A percentile compares a stretch with the other conserved stretches of the same genome.
These are phyloP conservation scores for Piaya cayana DNA, from an alignment of 2,113 vertebrate genomes.

Conservation along the genomic window DNA sequence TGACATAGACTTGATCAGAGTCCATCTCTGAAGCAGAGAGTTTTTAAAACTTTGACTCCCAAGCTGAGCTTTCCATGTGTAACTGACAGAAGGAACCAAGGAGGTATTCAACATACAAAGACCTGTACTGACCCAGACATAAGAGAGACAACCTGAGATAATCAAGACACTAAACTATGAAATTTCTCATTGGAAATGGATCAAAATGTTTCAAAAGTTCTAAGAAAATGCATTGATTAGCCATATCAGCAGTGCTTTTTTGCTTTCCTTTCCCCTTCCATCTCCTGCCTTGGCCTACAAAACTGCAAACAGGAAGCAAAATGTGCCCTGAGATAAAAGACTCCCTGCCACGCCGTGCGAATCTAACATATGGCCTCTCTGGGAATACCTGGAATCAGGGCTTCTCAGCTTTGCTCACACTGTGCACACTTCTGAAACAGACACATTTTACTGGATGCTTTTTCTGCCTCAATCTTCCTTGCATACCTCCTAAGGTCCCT, in stretches of 20 bases:
- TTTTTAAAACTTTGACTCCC: neutral
- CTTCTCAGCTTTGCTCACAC: neutral
- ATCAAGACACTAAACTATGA: neutral
- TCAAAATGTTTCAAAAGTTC: neutral
- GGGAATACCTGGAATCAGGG: neutral
- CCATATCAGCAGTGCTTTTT: neutral
- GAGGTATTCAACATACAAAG: neutral
- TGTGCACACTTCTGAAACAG: neutral
- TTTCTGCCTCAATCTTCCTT: neutral
- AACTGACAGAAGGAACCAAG: neutral
- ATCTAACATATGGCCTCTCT: neutral
- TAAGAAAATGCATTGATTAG: neutral
- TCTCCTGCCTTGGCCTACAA: neutral
- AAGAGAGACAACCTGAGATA: neutral
- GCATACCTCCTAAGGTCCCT: neutral
- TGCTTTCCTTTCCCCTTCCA: neutral
- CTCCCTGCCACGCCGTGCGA: rapidly evolving
- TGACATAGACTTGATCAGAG: neutral
- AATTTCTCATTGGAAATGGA: neutral
- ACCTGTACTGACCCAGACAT: rapidly evolving
- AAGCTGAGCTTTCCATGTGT: neutral
- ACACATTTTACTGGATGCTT: neutral
- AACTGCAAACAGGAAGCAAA: neutral
- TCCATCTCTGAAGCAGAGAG: neutral
- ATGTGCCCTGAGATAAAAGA: neutral